Conservation (phyloP, 1,140 invertebrate species). For the Physella acuta region DNA sequence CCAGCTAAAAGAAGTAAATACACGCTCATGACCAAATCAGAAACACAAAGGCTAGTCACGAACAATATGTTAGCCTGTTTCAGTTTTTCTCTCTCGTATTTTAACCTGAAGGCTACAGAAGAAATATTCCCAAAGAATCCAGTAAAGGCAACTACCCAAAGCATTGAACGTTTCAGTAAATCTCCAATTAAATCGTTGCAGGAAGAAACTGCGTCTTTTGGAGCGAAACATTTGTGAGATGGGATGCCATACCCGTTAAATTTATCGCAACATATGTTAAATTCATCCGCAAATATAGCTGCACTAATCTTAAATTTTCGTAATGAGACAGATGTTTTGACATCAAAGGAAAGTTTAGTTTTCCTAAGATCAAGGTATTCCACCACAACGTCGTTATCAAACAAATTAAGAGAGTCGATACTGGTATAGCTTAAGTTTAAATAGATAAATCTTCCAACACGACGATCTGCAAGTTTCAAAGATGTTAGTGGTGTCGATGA, state of each 20-base stretch:
- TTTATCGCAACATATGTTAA: conserved; percentile 37
- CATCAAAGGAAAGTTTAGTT: not conserved
- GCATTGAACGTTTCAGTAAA: conserved; percentile 29
- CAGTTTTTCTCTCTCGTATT: conserved; percentile 9
- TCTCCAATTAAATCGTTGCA: conserved; percentile 37
- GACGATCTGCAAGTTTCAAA: not conserved
- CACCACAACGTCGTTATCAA: too few species aligned
- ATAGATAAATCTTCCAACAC: not conserved
- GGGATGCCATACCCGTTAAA: conserved; percentile 20
- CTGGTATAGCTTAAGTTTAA: not conserved
- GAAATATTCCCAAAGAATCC: conserved; percentile 37
- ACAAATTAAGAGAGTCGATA: not conserved
- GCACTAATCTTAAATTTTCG: not conserved
- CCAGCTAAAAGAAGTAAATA: conserved; percentile 50
- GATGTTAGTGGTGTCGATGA: too few species aligned
- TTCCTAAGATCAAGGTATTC: not conserved
- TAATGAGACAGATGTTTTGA: not conserved
- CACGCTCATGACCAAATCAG: conserved; percentile 53
- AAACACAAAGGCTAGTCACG: conserved; percentile 41
- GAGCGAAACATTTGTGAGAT: conserved; percentile 32
- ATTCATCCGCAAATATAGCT: conserved; percentile 30
- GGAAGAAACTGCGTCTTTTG: conserved; percentile 34
- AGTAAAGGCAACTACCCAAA: conserved; percentile 39
- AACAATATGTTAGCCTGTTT: conserved; percentile 36
- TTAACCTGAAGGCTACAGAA: conserved; percentile 30